Evolutionary conservation across 2,888 invertebrate genomes (phyloP).

Genomic region (Pristionchus japonicus): DNA sequence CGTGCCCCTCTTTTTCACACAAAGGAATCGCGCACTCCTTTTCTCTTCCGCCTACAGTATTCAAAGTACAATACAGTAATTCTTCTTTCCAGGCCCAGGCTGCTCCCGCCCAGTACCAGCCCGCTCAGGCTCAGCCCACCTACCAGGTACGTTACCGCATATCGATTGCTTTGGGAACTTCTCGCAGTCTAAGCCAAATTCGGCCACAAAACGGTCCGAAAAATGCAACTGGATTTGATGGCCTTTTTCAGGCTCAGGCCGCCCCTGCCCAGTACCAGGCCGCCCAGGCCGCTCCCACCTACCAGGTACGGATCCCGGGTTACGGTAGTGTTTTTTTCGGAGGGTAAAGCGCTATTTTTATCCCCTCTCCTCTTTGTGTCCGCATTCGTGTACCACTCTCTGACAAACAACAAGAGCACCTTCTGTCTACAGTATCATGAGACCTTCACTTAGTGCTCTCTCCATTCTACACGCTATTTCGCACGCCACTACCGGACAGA

Average conservation of each 20-base stretch:
- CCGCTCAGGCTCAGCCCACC: conserved; percentile 7
- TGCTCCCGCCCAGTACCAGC: conserved; percentile 13
- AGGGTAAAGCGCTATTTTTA: not conserved
- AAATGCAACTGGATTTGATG: too few relatives aligned
- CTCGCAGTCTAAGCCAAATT: too few relatives aligned
- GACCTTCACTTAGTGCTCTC: too few relatives aligned
- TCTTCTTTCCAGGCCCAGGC: not conserved
- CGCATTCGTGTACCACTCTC: not conserved
- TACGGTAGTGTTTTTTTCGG: not conserved
- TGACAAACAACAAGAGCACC: not conserved
- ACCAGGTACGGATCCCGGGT: not conserved
- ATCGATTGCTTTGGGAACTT: too few relatives aligned
- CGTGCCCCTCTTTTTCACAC: not conserved
- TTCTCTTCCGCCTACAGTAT: not conserved
- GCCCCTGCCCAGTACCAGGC: conserved; percentile 18
- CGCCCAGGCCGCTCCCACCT: not conserved
- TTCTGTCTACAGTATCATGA: not conserved
- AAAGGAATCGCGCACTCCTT: not conserved
- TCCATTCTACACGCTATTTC: too few relatives aligned
- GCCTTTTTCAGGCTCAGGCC: not conserved
- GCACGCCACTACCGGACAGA: too few relatives aligned
- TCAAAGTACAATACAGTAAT: not conserved
- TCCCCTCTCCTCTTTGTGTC: not conserved
- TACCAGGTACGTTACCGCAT: not conserved
- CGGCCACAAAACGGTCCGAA: too few relatives aligned